Conservation (phyloP, 35 echinoderm and acorn worm genomes). For the Amphiura filiformis region DNA sequence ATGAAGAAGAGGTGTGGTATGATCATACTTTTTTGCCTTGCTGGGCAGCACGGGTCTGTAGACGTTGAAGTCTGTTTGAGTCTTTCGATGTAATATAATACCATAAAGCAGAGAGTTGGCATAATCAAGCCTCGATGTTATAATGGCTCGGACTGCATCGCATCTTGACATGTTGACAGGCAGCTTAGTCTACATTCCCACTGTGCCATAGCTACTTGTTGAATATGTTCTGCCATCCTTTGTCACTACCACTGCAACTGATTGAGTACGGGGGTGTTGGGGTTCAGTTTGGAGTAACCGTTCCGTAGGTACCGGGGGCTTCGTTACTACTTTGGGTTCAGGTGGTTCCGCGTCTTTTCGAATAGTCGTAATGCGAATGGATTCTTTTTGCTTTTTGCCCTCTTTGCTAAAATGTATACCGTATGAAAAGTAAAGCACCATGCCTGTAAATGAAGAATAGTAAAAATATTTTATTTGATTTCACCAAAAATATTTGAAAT, state of each 20-base stretch:
- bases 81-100: too few relatives aligned
- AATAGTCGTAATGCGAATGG: not conserved
- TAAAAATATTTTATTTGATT: too few relatives aligned
- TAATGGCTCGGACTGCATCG: too few relatives aligned
- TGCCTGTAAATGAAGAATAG: not conserved
- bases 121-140: too few relatives aligned
- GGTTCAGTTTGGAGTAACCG: not conserved
- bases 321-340: not conserved
- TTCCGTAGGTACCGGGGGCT: not conserved
- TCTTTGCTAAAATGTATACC: slow-evolving; percentile 33
- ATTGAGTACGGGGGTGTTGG: not conserved
- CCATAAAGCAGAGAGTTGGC: too few relatives aligned
- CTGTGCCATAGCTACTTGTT: slow-evolving; percentile 8
- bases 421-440: slow-evolving; percentile 34
- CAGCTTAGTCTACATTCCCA: not conserved
- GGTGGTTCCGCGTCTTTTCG: not conserved
- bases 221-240: slow-evolving; percentile 17
- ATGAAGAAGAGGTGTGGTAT: too few relatives aligned
- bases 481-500: too few relatives aligned
- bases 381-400: not conserved
- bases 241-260: slow-evolving; percentile 22
- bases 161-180: too few relatives aligned
- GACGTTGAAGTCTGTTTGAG: too few relatives aligned
- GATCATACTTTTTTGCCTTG: too few relatives aligned
- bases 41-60: too few relatives aligned